These are phyloP conservation scores for Nibea coibor DNA, from an alignment of 2,113 vertebrate genomes.

Conservation along the genomic window DNA sequence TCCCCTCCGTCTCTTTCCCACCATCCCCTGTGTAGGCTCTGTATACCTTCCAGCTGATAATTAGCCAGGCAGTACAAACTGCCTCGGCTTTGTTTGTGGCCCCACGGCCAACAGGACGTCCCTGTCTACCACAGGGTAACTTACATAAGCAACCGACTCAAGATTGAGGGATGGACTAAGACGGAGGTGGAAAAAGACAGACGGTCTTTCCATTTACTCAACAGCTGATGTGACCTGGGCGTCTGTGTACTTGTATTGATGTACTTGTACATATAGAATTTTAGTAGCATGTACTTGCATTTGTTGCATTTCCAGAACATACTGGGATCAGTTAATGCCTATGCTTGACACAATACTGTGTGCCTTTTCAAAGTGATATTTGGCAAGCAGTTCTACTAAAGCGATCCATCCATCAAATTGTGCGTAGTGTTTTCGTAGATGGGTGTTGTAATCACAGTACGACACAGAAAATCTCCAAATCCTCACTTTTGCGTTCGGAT, in stretches of 20 bases:
- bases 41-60: slow-evolving; percentile 55
- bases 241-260: no score
- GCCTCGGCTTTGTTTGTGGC: slow-evolving; percentile 47
- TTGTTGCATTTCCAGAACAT: neutral
- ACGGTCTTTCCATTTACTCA: slow-evolving; percentile 12
- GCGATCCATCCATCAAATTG: neutral
- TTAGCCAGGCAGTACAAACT: slow-evolving; percentile 48
- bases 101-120: slow-evolving; percentile 32
- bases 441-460: neutral
- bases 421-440: neutral
- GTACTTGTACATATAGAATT: neutral
- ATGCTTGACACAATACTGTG: neutral
- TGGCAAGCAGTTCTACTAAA: neutral
- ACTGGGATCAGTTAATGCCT: neutral
- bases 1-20: neutral
- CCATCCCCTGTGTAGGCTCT: slow-evolving; percentile 4
- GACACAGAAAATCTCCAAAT: no score
- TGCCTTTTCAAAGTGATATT: neutral
- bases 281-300: neutral
- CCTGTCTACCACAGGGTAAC: slow-evolving; percentile 17
- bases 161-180: slow-evolving; percentile 21
- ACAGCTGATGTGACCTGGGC: slow-evolving; percentile 18
- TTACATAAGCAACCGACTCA: slow-evolving; percentile 38
- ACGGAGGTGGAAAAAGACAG: slow-evolving; percentile 26
- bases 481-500: neutral